Evolutionary conservation across 2,113 vertebrate species (phyloP).

Genomic region (Gorsachius goisagi): DNA sequence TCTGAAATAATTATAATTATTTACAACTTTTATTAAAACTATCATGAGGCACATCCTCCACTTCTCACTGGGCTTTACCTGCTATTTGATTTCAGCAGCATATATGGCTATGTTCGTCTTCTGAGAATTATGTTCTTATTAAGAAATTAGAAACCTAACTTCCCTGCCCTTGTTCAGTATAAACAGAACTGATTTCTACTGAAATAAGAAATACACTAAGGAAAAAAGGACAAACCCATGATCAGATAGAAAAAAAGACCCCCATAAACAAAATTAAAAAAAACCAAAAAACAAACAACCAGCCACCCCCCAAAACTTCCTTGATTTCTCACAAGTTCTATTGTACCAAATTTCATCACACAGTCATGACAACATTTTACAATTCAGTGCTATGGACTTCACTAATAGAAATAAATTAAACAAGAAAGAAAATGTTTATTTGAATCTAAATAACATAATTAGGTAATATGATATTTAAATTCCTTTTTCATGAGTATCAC

Average conservation of each 20-base stretch:
- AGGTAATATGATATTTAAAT: not conserved
- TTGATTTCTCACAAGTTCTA: not conserved
- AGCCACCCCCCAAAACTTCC: not conserved
- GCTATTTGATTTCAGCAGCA: not conserved
- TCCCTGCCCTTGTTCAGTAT: not conserved
- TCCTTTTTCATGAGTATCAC: not conserved
- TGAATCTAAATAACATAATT: not conserved
- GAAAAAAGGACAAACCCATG: not conserved
- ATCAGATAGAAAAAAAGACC: not conserved
- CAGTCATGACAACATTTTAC: not conserved
- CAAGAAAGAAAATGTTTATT: not conserved
- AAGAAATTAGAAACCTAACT: not conserved
- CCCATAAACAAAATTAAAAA: not conserved
- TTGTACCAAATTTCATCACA: not conserved
- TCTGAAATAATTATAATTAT: not conserved
- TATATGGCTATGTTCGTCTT: not conserved
- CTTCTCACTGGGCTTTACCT: not conserved
- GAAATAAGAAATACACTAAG: fast-evolving
- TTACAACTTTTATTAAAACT: not conserved
- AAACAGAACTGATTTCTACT: not conserved
- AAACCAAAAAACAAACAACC: not conserved
- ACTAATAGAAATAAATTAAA: not conserved
- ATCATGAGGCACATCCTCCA: not conserved
- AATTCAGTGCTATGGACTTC: not conserved
- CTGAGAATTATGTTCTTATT: not conserved